Evolutionary conservation across 2,113 vertebrate genomes (phyloP).

Genomic region (Rallus limicola): DNA sequence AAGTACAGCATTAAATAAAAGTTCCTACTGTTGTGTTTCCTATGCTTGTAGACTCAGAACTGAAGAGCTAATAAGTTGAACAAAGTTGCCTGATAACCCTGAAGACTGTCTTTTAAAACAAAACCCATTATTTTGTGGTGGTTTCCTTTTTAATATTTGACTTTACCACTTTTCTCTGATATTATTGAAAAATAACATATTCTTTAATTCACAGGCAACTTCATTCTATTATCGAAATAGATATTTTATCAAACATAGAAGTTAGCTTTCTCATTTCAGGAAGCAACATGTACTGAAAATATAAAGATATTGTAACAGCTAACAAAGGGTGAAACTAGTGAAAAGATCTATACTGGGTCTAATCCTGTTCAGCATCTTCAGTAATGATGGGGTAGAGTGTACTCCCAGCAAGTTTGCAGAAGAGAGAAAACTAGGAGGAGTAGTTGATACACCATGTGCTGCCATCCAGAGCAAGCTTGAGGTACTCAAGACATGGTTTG

Average conservation of each 20-base stretch:
- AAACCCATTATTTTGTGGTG: neutral
- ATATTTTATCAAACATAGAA: slow-evolving; percentile 19
- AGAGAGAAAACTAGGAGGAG: no score
- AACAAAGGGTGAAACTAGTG: neutral
- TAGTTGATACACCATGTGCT: no score
- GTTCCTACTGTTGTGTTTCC: slow-evolving; percentile 7
- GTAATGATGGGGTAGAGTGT: neutral
- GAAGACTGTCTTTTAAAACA: slow-evolving; percentile 39
- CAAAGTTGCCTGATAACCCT: slow-evolving; percentile 30
- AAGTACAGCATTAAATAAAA: slow-evolving; percentile 42
- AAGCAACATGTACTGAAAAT: neutral
- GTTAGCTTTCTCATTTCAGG: neutral
- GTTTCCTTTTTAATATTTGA: slow-evolving; percentile 48
- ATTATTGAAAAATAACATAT: slow-evolving; percentile 37
- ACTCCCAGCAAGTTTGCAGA: no score
- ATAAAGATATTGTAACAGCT: neutral
- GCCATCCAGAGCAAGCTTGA: no score
- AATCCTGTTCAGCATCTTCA: neutral
- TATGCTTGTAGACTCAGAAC: neutral
- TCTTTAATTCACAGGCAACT: neutral
- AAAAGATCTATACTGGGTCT: neutral
- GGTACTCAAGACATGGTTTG: neutral
- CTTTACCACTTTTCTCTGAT: slow-evolving; percentile 40
- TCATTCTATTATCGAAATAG: slow-evolving; percentile 32
- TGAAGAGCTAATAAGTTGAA: slow-evolving; percentile 27